phyloP scores from a whole-genome alignment of 1,140 invertebrate genomes.

The Aphidius gifuensis region DNA sequence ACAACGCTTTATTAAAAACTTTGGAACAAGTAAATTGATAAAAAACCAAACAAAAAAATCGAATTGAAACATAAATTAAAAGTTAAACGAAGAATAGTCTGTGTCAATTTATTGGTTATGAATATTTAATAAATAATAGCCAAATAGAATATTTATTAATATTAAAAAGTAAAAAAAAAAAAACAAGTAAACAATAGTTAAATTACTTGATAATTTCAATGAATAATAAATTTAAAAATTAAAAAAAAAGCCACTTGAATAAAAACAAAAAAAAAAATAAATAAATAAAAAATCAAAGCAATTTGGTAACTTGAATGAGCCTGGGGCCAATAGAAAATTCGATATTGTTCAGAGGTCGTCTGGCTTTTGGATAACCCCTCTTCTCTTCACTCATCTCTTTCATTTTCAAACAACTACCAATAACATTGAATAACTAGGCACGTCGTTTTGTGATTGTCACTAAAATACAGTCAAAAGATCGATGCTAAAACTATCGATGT shows the following conservation, averaged over 20 bases:
- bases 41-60: not conserved
- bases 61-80: not conserved
- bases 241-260: not conserved
- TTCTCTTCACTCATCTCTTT: not conserved
- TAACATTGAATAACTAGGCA: conserved; percentile 16
- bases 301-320: not conserved
- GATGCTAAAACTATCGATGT: conserved; percentile 9
- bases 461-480: conserved; percentile 11
- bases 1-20: no score
- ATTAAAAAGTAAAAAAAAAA: no score
- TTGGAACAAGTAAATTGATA: no score
- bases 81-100: no score
- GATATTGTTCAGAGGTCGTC: conserved; percentile 5
- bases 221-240: not conserved
- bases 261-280: not conserved
- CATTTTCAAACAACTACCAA: conserved; percentile 11
- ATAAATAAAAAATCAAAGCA: not conserved
- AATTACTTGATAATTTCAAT: no score
- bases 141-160: no score
- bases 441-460: conserved; percentile 17
- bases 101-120: no score
- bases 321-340: conserved; percentile 2
- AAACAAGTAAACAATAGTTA: no score
- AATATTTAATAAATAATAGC: no score
- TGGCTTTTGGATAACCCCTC: conserved; percentile 6